These are phyloP conservation scores for Trichomalopsis sarcophagae DNA, from an alignment of 1,140 invertebrate species.

Conservation along the genomic window DNA sequence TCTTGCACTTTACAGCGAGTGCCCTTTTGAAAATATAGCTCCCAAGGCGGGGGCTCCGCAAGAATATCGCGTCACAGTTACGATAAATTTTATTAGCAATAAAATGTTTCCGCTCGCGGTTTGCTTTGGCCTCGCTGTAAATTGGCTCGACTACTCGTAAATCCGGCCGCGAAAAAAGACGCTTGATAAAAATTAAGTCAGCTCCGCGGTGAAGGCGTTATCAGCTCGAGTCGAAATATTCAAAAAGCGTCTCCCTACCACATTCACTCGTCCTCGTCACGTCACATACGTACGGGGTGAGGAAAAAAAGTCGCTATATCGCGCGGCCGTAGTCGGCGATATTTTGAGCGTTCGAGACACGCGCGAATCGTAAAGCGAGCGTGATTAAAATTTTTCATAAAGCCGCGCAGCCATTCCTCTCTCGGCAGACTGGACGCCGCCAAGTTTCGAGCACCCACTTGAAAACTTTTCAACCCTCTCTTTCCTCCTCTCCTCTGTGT, in stretches of 20 bases:
- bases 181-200: conserved; percentile 5
- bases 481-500: not conserved
- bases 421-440: not conserved
- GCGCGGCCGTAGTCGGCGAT: not conserved
- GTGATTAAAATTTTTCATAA: conserved; percentile 53
- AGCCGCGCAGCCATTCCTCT: conserved; percentile 1
- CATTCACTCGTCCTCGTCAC: not conserved
- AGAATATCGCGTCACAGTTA: not conserved
- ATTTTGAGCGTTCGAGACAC: conserved; percentile 42
- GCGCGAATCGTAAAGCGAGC: conserved; percentile 37
- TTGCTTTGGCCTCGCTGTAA: not conserved
- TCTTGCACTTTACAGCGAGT: conserved; percentile 19
- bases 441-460: conserved; percentile 41
- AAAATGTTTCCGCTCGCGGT: conserved; percentile 10
- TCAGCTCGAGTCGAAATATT: too few species aligned
- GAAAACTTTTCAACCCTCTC: conserved; percentile 37
- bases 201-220: too few species aligned
- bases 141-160: not conserved
- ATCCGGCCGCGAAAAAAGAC: not conserved
- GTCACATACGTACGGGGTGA: not conserved
- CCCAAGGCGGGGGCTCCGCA: not conserved
- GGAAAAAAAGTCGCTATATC: not conserved
- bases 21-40: conserved; percentile 29
- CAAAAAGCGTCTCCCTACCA: too few species aligned
- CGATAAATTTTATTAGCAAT: conserved; percentile 35